phyloP scores from a whole-genome alignment of 2,113 vertebrate species.

The Falco punctatus region DNA sequence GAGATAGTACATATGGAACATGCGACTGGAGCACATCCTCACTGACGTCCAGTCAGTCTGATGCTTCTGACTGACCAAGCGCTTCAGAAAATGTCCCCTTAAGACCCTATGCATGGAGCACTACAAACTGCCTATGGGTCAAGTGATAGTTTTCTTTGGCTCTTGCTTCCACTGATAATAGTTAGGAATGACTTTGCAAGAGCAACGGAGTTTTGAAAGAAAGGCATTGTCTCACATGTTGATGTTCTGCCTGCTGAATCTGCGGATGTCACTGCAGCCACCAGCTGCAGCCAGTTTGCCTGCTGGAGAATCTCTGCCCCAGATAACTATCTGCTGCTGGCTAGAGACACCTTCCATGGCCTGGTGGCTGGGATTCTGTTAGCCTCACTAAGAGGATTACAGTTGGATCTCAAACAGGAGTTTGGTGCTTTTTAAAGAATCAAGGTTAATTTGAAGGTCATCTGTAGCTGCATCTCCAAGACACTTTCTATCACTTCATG shows the following conservation, averaged over 20 bases:
- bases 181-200: not conserved
- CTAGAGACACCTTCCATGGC: not conserved
- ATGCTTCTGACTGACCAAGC: not conserved
- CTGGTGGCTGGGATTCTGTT: not conserved
- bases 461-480: not conserved
- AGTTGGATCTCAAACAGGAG: not conserved
- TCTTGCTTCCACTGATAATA: not conserved
- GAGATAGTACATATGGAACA: not conserved
- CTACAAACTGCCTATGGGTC: not conserved
- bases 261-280: not conserved
- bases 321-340: not conserved
- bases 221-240: not conserved
- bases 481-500: not conserved
- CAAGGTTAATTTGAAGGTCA: not conserved
- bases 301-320: not conserved
- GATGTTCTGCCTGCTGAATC: not conserved
- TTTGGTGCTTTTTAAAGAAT: not conserved
- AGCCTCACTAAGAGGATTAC: not conserved
- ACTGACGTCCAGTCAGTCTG: not conserved
- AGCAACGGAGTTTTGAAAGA: not conserved
- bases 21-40: not conserved
- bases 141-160: not conserved
- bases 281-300: not conserved
- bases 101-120: not conserved
- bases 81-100: not conserved